phyloP scores from a whole-genome alignment of 2,888 invertebrate genomes.

The Andrena camellia region DNA sequence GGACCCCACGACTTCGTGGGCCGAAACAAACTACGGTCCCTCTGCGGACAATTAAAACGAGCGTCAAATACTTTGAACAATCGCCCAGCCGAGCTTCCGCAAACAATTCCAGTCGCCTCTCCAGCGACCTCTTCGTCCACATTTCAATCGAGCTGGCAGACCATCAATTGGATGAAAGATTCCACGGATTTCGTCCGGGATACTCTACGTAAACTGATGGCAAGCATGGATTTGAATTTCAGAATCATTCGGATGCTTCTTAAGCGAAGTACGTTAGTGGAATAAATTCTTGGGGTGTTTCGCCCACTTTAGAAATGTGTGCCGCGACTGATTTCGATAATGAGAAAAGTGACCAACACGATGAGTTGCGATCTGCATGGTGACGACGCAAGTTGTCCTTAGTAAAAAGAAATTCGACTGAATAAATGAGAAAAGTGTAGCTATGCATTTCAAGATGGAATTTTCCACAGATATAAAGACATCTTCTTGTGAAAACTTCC shows the following conservation, averaged over 20 bases:
- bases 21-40: constrained; percentile 72
- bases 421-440: too few relatives aligned
- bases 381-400: too few relatives aligned
- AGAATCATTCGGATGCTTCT: background rate
- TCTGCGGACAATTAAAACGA: constrained; percentile 80
- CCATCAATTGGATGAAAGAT: constrained; percentile 25
- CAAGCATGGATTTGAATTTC: constrained; percentile 10
- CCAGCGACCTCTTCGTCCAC: background rate
- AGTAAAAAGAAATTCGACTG: too few relatives aligned
- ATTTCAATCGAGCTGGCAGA: constrained; percentile 17
- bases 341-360: background rate
- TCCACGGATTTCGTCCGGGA: constrained; percentile 10
- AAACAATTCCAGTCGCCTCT: constrained; percentile 28
- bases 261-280: constrained; percentile 1
- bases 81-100: background rate
- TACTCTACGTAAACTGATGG: background rate
- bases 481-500: too few relatives aligned
- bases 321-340: background rate
- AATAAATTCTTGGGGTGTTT: constrained; percentile 18
- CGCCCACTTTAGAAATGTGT: constrained; percentile 1
- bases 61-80: constrained; percentile 56
- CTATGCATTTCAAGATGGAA: too few relatives aligned
- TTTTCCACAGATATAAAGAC: too few relatives aligned
- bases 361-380: background rate
- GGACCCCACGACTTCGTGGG: constrained; percentile 76